These are phyloP conservation scores for Eupristina koningsbergeri DNA, from an alignment of 1,140 invertebrate genomes.

Conservation along the genomic window DNA sequence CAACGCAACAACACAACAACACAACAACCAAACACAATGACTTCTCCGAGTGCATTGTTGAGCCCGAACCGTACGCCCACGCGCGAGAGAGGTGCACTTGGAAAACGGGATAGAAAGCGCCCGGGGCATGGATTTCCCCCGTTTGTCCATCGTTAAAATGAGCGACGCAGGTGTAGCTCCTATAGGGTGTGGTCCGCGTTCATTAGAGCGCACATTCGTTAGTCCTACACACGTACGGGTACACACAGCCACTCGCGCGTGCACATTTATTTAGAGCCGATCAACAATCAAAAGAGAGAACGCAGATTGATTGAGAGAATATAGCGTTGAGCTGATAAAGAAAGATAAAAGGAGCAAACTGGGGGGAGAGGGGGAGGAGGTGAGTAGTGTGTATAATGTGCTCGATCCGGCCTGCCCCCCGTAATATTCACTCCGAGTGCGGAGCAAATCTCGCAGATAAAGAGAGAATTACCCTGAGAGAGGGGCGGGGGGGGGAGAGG, in stretches of 20 bases:
- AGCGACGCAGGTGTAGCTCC: conserved; percentile 63
- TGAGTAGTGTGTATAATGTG: conserved; percentile 25
- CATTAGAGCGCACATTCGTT: conserved; percentile 62
- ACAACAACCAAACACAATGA: conserved; percentile 58
- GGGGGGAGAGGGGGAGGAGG: background rate
- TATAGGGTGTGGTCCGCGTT: conserved; percentile 66
- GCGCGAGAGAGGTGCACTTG: conserved; percentile 26
- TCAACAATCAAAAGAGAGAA: conserved; percentile 26
- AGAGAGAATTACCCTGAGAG: too few relatives aligned
- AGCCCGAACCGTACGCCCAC: conserved; percentile 53
- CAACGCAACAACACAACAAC: too few relatives aligned
- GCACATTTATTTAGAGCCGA: conserved; percentile 48
- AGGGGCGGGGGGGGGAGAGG: too few relatives aligned
- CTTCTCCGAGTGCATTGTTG: conserved; percentile 51
- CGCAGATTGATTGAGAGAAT: conserved; percentile 33
- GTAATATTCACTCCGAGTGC: conserved; percentile 51
- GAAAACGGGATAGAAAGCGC: conserved; percentile 48
- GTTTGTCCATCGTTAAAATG: conserved; percentile 60
- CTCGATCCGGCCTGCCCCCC: background rate
- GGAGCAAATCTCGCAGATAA: conserved; percentile 52
- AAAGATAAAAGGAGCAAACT: background rate
- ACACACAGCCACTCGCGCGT: conserved; percentile 9
- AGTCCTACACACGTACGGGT: conserved; percentile 23
- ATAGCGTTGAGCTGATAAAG: conserved; percentile 28
- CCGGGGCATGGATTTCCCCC: conserved; percentile 57